Percentiles rank a stretch among this genome's conserved stretches.
Evolutionary conservation across 2,113 vertebrate species (phyloP).

Genomic region (Calyptommatus sinebrachiatus): DNA sequence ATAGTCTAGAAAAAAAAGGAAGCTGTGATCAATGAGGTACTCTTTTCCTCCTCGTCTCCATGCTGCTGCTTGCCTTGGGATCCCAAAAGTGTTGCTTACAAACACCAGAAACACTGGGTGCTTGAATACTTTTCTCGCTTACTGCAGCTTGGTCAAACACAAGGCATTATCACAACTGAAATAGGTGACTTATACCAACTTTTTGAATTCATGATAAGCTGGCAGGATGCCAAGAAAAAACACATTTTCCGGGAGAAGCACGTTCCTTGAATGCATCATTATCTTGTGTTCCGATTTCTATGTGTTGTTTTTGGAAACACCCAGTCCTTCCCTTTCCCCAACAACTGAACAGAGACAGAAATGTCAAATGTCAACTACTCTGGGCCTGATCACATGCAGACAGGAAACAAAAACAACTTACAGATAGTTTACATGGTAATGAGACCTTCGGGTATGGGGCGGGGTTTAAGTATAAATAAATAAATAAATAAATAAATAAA

Average conservation of each 20-base stretch:
- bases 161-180: not conserved
- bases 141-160: not conserved
- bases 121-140: not conserved
- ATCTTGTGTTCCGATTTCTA: not conserved
- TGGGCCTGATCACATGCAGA: not conserved
- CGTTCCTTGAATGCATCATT: not conserved
- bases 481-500: no score
- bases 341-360: not conserved
- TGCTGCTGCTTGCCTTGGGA: not conserved
- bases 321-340: not conserved
- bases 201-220: not conserved
- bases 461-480: no score
- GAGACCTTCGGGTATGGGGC: no score
- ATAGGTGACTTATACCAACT: not conserved
- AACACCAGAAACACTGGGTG: not conserved
- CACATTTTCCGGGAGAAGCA: not conserved
- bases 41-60: not conserved
- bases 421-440: no score
- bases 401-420: no score
- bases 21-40: no score
- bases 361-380: not conserved
- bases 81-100: not conserved
- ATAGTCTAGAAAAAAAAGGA: not conserved
- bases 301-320: not conserved
- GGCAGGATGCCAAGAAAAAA: not conserved